Base-by-base conservation (phyloP, 1,140 invertebrate genomes). In the Solen grandis region DNA sequence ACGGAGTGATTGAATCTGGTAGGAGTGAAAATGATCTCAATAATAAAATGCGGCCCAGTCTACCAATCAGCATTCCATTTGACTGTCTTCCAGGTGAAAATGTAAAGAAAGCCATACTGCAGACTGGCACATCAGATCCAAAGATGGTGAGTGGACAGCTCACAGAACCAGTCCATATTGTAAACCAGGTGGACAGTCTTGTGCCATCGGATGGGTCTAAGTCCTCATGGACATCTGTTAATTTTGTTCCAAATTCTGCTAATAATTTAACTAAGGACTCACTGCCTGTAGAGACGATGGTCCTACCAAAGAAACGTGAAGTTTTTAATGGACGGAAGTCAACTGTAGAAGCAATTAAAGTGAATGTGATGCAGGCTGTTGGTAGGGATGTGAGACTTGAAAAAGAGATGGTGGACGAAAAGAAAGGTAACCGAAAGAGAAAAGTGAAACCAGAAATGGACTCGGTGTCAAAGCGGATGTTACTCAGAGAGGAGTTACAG, bases 1-100 rank as follows among this genome's bases (percentile, higher is more conserved):
- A 78, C 55, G 75, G 75, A 10, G 50, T 27, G 59, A 68, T 78
- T 31, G 54, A 69, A 36, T n/a, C 50, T 8, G 29, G 46, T 14
- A 25, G 13, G 16, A 38, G 19, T 0, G 63, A 78, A 36, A 65
- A n/a, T 50, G 74, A 76, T 76, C 74, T 76, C 74, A 70, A 57
- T 57, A 76, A 52, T 46, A 76, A 63, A 66, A 36, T 25, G 27
- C 19, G 75, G 41, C 75, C 75, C 29, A 78, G 75, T 78, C 66
- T 78, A 69, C 75, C 75, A 60, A 78, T 78, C 62, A 78, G 75
- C 75, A 78, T 78, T 68, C 75, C 75, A 29, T 50, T 78, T 29
- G 75, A 78, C 65, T 78, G 75, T 78, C 75, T 78, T 69, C 75
- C 75, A 68, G 75, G 65, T 29, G 35, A 78, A 10, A 78, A 78